Conservation (phyloP, 2,797 vertebrate species). For the Gambelia wislizenii region DNA sequence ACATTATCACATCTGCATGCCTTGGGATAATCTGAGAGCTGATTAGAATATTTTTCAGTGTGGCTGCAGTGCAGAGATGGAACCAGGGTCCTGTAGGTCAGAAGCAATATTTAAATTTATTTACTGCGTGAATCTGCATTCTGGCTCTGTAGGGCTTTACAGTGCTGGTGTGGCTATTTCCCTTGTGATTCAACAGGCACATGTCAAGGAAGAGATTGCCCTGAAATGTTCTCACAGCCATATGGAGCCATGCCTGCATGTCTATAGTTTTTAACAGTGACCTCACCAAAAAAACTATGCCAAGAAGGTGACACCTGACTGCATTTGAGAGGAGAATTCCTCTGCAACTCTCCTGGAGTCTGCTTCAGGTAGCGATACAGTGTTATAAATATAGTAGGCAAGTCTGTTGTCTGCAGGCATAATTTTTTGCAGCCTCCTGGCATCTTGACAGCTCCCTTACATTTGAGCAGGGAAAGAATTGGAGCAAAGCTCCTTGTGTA, state of each 20-base stretch:
- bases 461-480: not conserved
- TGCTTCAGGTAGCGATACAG: not conserved
- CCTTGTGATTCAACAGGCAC: not conserved
- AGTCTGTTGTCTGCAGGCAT: not conserved
- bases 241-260: not conserved
- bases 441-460: not conserved
- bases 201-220: not conserved
- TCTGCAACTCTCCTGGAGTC: not conserved
- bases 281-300: not conserved
- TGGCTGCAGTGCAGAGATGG: not conserved
- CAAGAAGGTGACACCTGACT: not conserved
- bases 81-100: not conserved
- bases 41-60: not conserved
- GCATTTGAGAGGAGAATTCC: not conserved
- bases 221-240: not conserved
- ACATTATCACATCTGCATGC: not conserved
- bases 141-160: not conserved
- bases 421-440: not conserved
- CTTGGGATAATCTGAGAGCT: not conserved
- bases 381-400: too few relatives aligned
- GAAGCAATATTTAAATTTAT: not conserved
- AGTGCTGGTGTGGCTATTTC: not conserved
- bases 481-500: not conserved
- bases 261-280: not conserved
- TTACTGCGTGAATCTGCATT: not conserved